phyloP scores from a whole-genome alignment of 37 sponge, comb jelly and placozoan genomes.

The Bolinopsis microptera region DNA sequence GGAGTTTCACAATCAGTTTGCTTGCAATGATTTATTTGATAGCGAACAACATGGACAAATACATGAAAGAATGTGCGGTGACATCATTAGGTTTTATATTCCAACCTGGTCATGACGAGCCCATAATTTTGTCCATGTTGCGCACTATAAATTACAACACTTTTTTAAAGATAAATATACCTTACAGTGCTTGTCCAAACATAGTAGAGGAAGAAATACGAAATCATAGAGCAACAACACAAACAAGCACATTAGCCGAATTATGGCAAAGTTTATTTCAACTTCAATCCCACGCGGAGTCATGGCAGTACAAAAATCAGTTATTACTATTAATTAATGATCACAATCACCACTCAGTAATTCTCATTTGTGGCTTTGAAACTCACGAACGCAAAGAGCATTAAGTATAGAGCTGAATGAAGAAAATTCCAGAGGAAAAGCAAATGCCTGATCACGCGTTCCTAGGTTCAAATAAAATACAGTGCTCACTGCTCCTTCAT shows the following conservation, averaged over 20 bases:
- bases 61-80: too few relatives aligned
- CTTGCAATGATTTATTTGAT: too few relatives aligned
- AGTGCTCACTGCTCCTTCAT: background rate
- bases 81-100: too few relatives aligned
- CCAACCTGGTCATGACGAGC: too few relatives aligned
- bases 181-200: background rate
- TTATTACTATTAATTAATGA: background rate
- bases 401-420: background rate
- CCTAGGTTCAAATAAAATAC: background rate
- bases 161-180: background rate
- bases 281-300: background rate
- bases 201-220: background rate
- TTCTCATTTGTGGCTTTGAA: background rate
- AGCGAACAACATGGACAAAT: too few relatives aligned
- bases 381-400: background rate
- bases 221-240: background rate
- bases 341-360: too few relatives aligned
- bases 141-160: too few relatives aligned
- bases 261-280: background rate
- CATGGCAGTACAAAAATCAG: background rate
- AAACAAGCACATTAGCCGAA: background rate
- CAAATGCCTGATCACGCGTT: background rate
- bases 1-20: too few relatives aligned
- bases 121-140: too few relatives aligned
- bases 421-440: background rate